Evolutionary conservation across 2,888 invertebrate species (phyloP).

Genomic region (Athetis lepigone): DNA sequence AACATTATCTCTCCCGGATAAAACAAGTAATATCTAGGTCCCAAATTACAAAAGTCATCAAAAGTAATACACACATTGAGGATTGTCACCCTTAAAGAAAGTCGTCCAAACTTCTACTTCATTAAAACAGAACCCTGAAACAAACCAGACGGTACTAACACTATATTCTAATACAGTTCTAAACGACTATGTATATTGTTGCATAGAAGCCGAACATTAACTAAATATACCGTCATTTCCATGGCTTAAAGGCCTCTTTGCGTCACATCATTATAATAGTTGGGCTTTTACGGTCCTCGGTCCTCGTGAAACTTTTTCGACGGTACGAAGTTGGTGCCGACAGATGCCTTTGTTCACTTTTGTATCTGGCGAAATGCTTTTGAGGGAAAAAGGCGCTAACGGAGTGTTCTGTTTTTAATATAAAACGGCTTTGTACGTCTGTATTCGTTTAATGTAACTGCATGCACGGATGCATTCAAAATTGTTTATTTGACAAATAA

Average conservation of each 20-base stretch:
- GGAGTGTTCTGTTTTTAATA: slow-evolving; percentile 23
- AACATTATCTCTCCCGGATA: too few relatives aligned
- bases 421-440: neutral
- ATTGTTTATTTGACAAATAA: too few relatives aligned
- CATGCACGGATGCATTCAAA: too few relatives aligned
- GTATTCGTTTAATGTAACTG: neutral
- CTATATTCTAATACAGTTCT: slow-evolving; percentile 46
- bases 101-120: neutral
- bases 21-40: too few relatives aligned
- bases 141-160: slow-evolving; percentile 19
- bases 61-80: neutral
- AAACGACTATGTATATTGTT: slow-evolving; percentile 44
- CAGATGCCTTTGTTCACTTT: slow-evolving; percentile 66
- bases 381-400: slow-evolving; percentile 44
- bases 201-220: slow-evolving; percentile 47
- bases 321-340: slow-evolving; percentile 67
- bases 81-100: slow-evolving; percentile 8
- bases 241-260: slow-evolving; percentile 68
- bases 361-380: slow-evolving; percentile 64
- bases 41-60: too few relatives aligned
- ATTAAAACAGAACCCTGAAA: slow-evolving; percentile 21
- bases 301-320: slow-evolving; percentile 72
- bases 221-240: slow-evolving; percentile 62
- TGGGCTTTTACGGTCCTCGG: slow-evolving; percentile 70
- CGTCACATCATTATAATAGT: slow-evolving; percentile 75